phyloP scores from a whole-genome alignment of 1,140 invertebrate species.

The Adoxophyes honmai region DNA sequence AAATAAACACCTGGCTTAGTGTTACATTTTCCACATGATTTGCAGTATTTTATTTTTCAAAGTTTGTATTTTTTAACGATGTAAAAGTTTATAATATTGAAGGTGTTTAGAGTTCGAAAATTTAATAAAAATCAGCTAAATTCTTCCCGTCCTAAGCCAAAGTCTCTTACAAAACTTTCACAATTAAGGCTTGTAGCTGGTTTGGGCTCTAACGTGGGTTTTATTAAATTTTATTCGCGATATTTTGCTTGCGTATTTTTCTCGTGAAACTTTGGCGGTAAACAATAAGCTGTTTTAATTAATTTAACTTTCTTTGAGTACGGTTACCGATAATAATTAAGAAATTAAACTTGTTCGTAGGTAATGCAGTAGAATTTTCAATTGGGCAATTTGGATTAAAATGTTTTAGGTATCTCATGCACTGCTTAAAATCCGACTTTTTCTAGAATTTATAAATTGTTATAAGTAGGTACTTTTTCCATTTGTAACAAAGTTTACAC shows the following conservation, averaged over 20 bases:
- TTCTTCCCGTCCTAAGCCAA: conserved; percentile 20
- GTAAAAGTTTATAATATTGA: not conserved
- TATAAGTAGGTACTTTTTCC: too few relatives aligned
- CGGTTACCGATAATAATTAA: conserved; percentile 3
- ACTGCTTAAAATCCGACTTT: too few relatives aligned
- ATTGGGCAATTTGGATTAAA: too few relatives aligned
- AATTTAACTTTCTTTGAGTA: conserved; percentile 18
- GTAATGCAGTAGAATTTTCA: too few relatives aligned
- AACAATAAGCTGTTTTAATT: conserved; percentile 24
- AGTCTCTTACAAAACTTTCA: conserved; percentile 22
- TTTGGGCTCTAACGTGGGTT: conserved; percentile 17
- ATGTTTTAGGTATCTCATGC: too few relatives aligned
- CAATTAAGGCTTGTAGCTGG: conserved; percentile 21
- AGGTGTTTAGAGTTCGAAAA: conserved; percentile 12
- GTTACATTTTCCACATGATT: too few relatives aligned
- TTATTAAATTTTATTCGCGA: conserved; percentile 24
- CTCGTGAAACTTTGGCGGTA: conserved; percentile 18
- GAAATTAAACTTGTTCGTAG: not conserved
- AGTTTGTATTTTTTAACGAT: too few relatives aligned
- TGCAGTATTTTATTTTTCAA: too few relatives aligned
- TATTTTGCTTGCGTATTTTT: conserved; percentile 21
- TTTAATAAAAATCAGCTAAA: conserved; percentile 18
- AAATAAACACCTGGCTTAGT: not conserved
- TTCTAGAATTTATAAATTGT: too few relatives aligned
- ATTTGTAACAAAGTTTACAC: too few relatives aligned